Percentiles rank a stretch among this genome's conserved stretches.
phyloP scores from a whole-genome alignment of 2,888 invertebrate species.

The Limnephilus auricula region DNA sequence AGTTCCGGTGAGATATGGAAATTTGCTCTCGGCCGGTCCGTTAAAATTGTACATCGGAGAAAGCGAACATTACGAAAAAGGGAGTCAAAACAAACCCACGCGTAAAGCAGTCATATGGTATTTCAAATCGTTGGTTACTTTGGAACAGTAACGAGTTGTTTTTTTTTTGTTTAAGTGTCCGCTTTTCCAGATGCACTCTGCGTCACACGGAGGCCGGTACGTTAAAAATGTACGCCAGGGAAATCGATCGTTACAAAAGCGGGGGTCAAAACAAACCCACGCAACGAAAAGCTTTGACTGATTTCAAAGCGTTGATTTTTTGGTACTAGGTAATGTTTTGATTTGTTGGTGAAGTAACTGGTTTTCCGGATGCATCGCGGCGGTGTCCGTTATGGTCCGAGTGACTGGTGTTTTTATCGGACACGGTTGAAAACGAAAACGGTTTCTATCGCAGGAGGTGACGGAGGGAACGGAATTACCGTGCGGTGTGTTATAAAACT shows the following conservation, averaged over 20 bases:
- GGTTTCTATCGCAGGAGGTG: slow-evolving; percentile 26
- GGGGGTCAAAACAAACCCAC: not conserved
- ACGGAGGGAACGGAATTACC: not conserved
- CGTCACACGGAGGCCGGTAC: not conserved
- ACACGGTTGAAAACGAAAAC: slow-evolving; percentile 56
- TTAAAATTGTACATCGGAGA: not conserved
- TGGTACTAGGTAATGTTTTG: not conserved
- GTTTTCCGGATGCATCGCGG: not conserved
- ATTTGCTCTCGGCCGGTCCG: not conserved
- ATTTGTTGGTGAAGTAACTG: not conserved
- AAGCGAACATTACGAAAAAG: not conserved
- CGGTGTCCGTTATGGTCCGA: not conserved
- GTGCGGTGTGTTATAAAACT: not conserved
- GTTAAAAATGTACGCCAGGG: not conserved
- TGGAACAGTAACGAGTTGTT: not conserved
- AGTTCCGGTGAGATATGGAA: not conserved
- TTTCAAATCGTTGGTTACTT: not conserved
- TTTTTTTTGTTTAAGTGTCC: not conserved
- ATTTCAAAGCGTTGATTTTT: not conserved
- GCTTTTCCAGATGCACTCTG: not conserved
- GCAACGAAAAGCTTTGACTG: not conserved
- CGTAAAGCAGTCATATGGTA: not conserved
- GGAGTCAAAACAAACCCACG: not conserved
- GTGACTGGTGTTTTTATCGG: slow-evolving; percentile 22
- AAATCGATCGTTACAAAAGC: not conserved